A percentile compares a stretch with the other conserved stretches of the same genome.
Evolutionary conservation across 2,888 invertebrate genomes (phyloP).

Genomic region (Drosophila nr. medialis): DNA sequence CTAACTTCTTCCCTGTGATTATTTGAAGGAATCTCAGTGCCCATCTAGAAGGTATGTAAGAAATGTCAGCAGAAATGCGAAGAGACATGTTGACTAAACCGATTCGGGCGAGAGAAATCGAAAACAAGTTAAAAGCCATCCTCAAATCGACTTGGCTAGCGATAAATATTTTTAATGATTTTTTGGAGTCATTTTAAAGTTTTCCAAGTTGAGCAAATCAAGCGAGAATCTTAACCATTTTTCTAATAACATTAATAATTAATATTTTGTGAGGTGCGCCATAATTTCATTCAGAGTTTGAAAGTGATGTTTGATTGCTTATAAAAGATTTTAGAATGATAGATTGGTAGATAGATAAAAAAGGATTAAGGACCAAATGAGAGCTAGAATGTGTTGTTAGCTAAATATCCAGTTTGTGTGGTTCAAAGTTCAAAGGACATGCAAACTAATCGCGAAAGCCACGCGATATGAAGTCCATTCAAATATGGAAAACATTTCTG

Average conservation of each 20-base stretch:
- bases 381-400: background rate
- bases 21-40: background rate
- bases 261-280: background rate
- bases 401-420: background rate
- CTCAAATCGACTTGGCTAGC: background rate
- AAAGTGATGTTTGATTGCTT: background rate
- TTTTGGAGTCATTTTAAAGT: background rate
- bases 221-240: background rate
- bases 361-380: background rate
- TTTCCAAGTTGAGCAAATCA: background rate
- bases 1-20: background rate
- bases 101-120: background rate
- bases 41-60: background rate
- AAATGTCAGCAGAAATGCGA: background rate
- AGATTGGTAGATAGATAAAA: background rate
- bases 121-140: background rate
- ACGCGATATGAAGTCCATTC: slow-evolving; percentile 30
- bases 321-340: background rate
- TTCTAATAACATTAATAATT: background rate
- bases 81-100: background rate
- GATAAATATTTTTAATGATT: background rate
- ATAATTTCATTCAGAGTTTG: background rate
- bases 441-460: slow-evolving; percentile 35
- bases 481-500: slow-evolving; percentile 12
- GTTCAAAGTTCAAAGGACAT: slow-evolving; percentile 34